These are phyloP conservation scores for Miichthys miiuy DNA, from an alignment of 2,797 vertebrate species.

Conservation along the genomic window DNA sequence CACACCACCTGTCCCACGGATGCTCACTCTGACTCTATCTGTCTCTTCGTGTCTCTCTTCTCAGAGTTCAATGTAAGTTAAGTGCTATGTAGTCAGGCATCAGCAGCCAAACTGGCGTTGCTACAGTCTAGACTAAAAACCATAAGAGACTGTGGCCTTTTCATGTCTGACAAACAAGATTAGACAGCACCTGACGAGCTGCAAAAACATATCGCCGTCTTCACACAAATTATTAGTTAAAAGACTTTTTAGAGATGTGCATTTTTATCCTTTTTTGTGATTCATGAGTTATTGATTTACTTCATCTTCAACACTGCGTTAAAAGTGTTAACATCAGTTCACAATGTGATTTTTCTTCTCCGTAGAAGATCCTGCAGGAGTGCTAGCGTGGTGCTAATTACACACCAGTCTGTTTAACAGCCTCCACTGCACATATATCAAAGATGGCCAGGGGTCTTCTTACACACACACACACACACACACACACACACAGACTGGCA, in stretches of 20 bases:
- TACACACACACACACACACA: neutral
- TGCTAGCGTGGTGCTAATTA: conserved; percentile 54
- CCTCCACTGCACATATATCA: conserved; percentile 66
- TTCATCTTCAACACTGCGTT: neutral
- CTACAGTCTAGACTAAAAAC: conserved; percentile 39
- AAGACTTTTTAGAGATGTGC: neutral
- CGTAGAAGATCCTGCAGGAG: conserved; percentile 7
- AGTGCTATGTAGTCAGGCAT: conserved; percentile 42
- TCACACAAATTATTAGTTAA: conserved; percentile 9
- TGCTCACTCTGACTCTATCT: conserved; percentile 13
- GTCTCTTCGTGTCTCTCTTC: conserved; percentile 25
- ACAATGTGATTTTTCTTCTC: neutral
- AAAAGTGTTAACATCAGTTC: conserved; percentile 7
- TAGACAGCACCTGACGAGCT: conserved; percentile 10
- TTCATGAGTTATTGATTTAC: neutral
- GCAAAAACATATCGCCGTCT: neutral
- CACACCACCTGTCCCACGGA: conserved; percentile 48
- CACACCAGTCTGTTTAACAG: conserved; percentile 46
- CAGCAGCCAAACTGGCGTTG: conserved; percentile 25
- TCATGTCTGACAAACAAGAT: conserved; percentile 41
- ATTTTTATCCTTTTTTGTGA: neutral
- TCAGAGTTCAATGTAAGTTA: conserved; percentile 24
- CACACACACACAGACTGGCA: conserved; percentile 37
- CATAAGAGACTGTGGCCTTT: conserved; percentile 33
- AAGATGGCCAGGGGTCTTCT: conserved; percentile 23